Percentiles rank a stretch among this genome's conserved stretches.
phyloP scores from a whole-genome alignment of 2,113 vertebrate species.

The Platichthys flesus region DNA sequence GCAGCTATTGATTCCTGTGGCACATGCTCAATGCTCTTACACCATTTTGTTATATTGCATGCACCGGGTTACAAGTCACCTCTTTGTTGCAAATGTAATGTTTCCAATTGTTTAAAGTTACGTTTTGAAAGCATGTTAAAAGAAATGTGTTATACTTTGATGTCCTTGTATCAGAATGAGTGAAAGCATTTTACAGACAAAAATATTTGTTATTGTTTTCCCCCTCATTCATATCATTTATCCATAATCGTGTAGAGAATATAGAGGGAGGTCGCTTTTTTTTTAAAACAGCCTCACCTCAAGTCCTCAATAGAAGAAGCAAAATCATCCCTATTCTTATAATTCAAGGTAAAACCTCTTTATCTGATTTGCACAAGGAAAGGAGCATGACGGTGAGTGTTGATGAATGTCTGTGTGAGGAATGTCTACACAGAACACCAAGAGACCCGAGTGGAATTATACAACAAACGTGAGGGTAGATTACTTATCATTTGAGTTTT shows the following conservation, averaged over 20 bases:
- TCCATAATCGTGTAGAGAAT: conserved; percentile 18
- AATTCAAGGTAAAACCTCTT: conserved; percentile 71
- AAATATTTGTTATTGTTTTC: not conserved
- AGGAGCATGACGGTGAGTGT: not conserved
- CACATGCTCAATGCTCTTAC: not conserved
- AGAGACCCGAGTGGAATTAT: not conserved
- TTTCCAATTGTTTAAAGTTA: conserved; percentile 2
- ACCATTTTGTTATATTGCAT: not conserved
- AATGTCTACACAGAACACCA: not conserved
- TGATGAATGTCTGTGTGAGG: not conserved
- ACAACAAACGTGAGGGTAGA: not conserved
- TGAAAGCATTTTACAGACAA: not conserved
- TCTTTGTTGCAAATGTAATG: conserved; percentile 1
- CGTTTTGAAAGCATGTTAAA: not conserved
- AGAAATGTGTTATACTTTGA: not conserved
- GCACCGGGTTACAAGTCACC: not conserved
- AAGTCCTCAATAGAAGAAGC: conserved; percentile 18
- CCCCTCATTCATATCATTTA: not conserved
- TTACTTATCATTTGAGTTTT: conserved; percentile 56
- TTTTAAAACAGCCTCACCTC: conserved; percentile 17
- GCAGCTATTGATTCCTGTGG: conserved; percentile 27
- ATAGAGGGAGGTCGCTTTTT: conserved; percentile 37
- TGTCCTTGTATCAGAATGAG: not conserved
- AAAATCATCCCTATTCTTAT: conserved; percentile 48
- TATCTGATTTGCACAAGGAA: conserved; percentile 56